These are phyloP conservation scores for Mongoloraphidia duomilia DNA, from an alignment of 2,888 invertebrate species.

Conservation along the genomic window DNA sequence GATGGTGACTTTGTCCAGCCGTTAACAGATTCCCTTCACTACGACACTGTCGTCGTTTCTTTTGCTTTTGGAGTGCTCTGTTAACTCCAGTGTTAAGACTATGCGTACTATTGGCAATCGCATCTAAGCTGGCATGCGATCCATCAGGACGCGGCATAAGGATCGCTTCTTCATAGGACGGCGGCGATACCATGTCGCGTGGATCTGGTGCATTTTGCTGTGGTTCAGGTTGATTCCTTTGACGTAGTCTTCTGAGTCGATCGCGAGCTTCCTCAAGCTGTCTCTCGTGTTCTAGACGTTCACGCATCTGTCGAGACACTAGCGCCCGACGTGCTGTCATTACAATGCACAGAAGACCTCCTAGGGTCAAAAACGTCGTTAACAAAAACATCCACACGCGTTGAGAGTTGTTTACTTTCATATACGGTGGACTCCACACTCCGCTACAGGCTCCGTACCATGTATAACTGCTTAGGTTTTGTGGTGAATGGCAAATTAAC, in stretches of 20 bases:
- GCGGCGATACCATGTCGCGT: constrained; percentile 52
- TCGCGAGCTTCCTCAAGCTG: constrained; percentile 43
- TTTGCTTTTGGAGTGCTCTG: too few species aligned
- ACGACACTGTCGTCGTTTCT: too few species aligned
- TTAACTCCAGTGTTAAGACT: too few species aligned
- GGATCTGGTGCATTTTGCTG: constrained; percentile 50
- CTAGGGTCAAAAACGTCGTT: constrained; percentile 36
- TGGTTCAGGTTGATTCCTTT: constrained; percentile 29
- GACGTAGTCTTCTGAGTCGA: constrained; percentile 31
- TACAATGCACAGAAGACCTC: constrained; percentile 37
- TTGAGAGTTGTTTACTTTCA: constrained; percentile 28
- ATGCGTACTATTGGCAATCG: too few species aligned
- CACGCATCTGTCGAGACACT: constrained; percentile 36
- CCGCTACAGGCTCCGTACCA: constrained; percentile 55
- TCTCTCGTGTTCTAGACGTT: constrained; percentile 34
- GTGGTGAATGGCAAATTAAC: constrained; percentile 52
- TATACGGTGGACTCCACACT: constrained; percentile 39
- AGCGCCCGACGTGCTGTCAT: constrained; percentile 39
- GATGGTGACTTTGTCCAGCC: too few species aligned
- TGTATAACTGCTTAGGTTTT: constrained; percentile 41
- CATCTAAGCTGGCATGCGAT: constrained; percentile 34
- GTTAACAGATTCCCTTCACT: too few species aligned
- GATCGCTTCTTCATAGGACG: constrained; percentile 64
- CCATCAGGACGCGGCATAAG: constrained; percentile 53
- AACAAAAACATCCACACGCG: constrained; percentile 42